phyloP scores from a whole-genome alignment of 2,113 vertebrate species.

The Podilymbus podiceps region DNA sequence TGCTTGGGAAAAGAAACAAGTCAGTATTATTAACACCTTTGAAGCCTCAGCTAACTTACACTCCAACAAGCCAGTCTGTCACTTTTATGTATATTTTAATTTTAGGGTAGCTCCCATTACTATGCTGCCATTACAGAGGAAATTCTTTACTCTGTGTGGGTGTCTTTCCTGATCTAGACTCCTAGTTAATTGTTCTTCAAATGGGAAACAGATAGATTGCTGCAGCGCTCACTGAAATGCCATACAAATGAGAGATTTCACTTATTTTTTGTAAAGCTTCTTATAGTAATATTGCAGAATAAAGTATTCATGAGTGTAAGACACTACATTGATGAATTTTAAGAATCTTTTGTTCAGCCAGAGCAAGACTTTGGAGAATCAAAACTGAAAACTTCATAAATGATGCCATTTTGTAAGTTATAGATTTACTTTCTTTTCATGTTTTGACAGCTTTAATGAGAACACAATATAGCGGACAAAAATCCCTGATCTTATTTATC shows the following conservation, averaged over 20 bases:
- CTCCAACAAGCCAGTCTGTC: neutral
- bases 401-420: neutral
- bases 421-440: neutral
- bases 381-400: neutral
- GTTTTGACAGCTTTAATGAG: constrained; percentile 36
- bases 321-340: neutral
- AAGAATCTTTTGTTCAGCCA: neutral
- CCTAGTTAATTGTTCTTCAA: neutral
- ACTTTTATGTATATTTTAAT: neutral
- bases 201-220: neutral
- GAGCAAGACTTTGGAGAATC: neutral
- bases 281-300: neutral
- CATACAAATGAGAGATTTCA: neutral
- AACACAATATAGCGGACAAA: neutral
- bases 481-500: neutral
- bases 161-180: neutral
- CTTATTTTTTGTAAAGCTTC: neutral
- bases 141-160: neutral
- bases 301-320: neutral
- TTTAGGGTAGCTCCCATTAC: neutral
- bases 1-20: neutral
- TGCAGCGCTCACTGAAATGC: neutral
- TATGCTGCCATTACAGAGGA: neutral
- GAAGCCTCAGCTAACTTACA: neutral
- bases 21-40: neutral